A percentile compares a stretch with the other conserved stretches of the same genome.
Evolutionary conservation across 2,797 vertebrate species (phyloP).

Genomic region (Oryzias sinensis): DNA sequence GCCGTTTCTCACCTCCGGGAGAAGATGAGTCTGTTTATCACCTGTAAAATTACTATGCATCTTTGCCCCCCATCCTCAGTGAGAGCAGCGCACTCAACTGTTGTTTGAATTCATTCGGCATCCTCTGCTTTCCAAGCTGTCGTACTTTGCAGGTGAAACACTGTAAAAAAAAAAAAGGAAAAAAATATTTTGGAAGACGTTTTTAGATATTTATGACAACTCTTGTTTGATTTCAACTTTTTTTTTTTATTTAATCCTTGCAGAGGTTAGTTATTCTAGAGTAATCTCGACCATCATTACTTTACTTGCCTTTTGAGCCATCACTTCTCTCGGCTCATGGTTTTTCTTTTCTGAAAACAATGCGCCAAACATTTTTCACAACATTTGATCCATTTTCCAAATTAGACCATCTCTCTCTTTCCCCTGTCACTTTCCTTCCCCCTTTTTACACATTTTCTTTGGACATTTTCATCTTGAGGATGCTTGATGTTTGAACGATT

Average conservation of each 20-base stretch:
- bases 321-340: slow-evolving; percentile 21
- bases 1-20: slow-evolving; percentile 27
- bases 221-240: slow-evolving; percentile 70
- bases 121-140: slow-evolving; percentile 40
- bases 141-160: slow-evolving; percentile 67
- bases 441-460: slow-evolving; percentile 65
- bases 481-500: slow-evolving; percentile 82
- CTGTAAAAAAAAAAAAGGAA: slow-evolving; percentile 64
- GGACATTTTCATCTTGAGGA: slow-evolving; percentile 83
- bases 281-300: slow-evolving; percentile 57
- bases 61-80: slow-evolving; percentile 25
- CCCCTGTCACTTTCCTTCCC: slow-evolving; percentile 67
- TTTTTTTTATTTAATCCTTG: slow-evolving; percentile 53
- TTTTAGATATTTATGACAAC: slow-evolving; percentile 74
- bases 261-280: slow-evolving; percentile 58
- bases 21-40: slow-evolving; percentile 55
- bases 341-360: slow-evolving; percentile 54
- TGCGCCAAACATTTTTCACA: slow-evolving; percentile 83
- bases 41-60: slow-evolving; percentile 33
- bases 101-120: slow-evolving; percentile 47
- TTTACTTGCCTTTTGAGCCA: slow-evolving; percentile 58
- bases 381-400: slow-evolving; percentile 77
- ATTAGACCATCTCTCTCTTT: slow-evolving; percentile 80
- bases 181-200: slow-evolving; percentile 62
- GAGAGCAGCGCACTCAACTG: slow-evolving; percentile 35